Conservation (phyloP, 1,140 invertebrate genomes). For the Hetaerina americana region DNA sequence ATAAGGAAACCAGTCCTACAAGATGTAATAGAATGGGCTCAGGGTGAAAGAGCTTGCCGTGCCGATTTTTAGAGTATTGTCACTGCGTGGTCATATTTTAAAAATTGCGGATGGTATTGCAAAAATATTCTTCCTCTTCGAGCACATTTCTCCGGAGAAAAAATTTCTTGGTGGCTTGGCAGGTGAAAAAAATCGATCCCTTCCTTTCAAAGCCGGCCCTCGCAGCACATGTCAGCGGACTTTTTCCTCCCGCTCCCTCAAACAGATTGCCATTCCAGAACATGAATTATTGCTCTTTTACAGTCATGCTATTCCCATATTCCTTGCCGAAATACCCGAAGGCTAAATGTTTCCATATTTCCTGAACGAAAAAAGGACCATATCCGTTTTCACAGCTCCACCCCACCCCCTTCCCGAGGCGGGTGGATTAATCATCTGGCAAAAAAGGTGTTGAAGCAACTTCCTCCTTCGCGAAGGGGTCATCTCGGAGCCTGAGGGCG, state of each 20-base stretch:
- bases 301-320: not conserved
- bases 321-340: not conserved
- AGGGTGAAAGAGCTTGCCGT: too few relatives aligned
- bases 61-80: too few relatives aligned
- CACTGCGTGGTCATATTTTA: too few relatives aligned
- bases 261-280: not conserved
- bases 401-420: too few relatives aligned
- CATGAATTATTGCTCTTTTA: not conserved
- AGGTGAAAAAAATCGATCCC: not conserved
- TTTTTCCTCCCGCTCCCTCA: not conserved
- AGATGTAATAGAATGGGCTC: too few relatives aligned
- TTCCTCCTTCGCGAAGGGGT: not conserved
- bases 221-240: not conserved
- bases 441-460: not conserved
- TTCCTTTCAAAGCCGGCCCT: not conserved
- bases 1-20: too few relatives aligned
- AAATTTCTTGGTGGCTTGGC: not conserved
- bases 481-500: not conserved
- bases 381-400: not conserved
- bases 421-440: not conserved
- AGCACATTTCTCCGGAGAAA: not conserved
- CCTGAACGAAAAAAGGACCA: not conserved
- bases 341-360: not conserved
- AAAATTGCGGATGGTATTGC: too few relatives aligned
- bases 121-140: not conserved